A percentile compares a stretch with the other conserved stretches of the same genome.
Conservation (phyloP, 53 echinoderm and acorn worm species). For the Stichopus horrens region DNA sequence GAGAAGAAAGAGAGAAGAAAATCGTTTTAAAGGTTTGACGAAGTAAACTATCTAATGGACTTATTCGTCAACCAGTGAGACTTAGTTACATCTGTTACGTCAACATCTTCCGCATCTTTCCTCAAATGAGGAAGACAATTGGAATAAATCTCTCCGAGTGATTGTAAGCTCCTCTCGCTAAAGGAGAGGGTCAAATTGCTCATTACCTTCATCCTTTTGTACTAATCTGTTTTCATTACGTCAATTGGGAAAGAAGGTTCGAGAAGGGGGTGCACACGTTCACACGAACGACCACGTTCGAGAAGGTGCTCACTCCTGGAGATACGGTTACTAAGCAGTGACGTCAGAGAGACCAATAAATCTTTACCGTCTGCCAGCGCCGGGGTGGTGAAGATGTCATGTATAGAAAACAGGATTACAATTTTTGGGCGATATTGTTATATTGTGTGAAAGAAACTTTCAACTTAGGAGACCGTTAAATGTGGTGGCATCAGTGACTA, state of each 20-base stretch:
- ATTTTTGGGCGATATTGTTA: not conserved
- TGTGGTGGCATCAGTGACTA: not conserved
- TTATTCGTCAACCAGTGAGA: not conserved
- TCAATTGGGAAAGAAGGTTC: not conserved
- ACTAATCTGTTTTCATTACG: conserved; percentile 14
- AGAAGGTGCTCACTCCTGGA: too few relatives aligned
- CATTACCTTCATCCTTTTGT: conserved; percentile 10
- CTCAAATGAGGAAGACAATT: not conserved
- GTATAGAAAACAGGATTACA: not conserved
- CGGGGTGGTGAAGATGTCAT: too few relatives aligned
- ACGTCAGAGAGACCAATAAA: too few relatives aligned
- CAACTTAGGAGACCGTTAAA: not conserved
- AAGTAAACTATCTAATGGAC: not conserved
- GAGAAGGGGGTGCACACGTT: too few relatives aligned
- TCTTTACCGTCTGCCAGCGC: too few relatives aligned
- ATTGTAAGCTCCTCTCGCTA: not conserved
- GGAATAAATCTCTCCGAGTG: conserved; percentile 11
- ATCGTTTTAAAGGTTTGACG: not conserved
- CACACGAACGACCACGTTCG: too few relatives aligned
- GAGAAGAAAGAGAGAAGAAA: not conserved
- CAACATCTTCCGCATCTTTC: not conserved
- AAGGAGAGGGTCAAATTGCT: not conserved
- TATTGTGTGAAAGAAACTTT: not conserved
- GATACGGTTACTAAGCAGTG: too few relatives aligned
- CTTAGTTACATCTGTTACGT: conserved; percentile 5